These are phyloP conservation scores for Hippoglossus hippoglossus DNA, from an alignment of 2,797 vertebrate species.

Conservation along the genomic window DNA sequence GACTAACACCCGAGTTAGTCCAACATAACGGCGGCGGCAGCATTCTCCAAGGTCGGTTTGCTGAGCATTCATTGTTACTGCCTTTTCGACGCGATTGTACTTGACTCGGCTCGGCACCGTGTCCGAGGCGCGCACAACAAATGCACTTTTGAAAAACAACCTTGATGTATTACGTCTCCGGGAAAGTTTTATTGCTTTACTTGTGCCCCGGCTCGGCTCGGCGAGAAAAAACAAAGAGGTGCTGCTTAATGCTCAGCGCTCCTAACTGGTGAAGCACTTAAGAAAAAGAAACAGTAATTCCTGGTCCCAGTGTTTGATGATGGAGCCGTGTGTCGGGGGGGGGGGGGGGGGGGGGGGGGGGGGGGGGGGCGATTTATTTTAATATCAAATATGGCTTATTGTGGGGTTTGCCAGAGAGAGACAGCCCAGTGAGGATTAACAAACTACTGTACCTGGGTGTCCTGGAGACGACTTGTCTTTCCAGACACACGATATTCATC, in stretches of 20 bases:
- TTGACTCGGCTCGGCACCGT: conserved; percentile 19
- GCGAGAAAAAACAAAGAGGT: not conserved
- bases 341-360: too few species aligned
- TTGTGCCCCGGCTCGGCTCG: not conserved
- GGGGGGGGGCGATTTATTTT: conserved; percentile 20
- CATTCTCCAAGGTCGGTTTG: conserved; percentile 6
- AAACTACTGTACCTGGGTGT: not conserved
- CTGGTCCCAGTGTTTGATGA: conserved; percentile 29
- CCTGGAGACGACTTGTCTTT: conserved; percentile 1
- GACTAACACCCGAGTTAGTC: not conserved
- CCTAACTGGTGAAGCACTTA: conserved; percentile 2
- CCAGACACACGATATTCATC: conserved; percentile 2
- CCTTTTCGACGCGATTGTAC: conserved; percentile 10
- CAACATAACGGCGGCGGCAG: not conserved
- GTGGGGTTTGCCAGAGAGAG: not conserved
- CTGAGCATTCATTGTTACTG: not conserved
- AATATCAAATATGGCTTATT: conserved; percentile 9
- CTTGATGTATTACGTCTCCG: conserved; percentile 22
- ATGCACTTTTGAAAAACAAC: conserved; percentile 28
- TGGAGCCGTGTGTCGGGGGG: conserved; percentile 30
- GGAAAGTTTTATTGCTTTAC: conserved; percentile 31
- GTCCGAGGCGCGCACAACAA: conserved; percentile 9
- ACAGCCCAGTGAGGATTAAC: conserved; percentile 2
- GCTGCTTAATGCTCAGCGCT: conserved; percentile 14
- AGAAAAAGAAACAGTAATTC: conserved; percentile 1